A percentile compares a stretch with the other conserved stretches of the same genome.
phyloP scores from a whole-genome alignment of 2,797 vertebrate genomes.

The Halcyon chelicuti region DNA sequence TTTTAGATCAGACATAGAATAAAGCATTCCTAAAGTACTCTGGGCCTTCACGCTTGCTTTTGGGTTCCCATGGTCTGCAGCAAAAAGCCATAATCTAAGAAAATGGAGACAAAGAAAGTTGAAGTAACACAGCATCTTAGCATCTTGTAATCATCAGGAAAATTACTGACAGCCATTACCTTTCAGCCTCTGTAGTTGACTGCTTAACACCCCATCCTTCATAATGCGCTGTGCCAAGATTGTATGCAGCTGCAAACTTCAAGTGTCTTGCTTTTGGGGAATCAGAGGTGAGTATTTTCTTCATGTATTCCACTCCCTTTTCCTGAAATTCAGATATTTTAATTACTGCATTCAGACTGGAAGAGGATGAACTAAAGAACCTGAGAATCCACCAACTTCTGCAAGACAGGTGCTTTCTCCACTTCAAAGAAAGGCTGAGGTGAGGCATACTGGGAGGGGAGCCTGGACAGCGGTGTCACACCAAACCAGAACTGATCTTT shows the following conservation, averaged over 20 bases:
- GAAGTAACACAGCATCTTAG: not conserved
- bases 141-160: not conserved
- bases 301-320: slow-evolving; percentile 82
- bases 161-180: slow-evolving; percentile 59
- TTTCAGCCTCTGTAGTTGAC: slow-evolving; percentile 81
- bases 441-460: not conserved
- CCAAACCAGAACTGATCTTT: not conserved
- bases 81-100: slow-evolving; percentile 82
- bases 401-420: not conserved
- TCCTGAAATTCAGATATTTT: slow-evolving; percentile 64
- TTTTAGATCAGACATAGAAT: slow-evolving; percentile 75
- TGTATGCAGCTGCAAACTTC: slow-evolving; percentile 82
- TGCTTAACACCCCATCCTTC: slow-evolving; percentile 79
- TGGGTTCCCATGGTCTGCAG: slow-evolving; percentile 84
- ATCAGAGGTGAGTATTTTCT: slow-evolving; percentile 76
- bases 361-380: not conserved
- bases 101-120: not conserved
- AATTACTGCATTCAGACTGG: not conserved
- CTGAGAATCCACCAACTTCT: not conserved
- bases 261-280: slow-evolving; percentile 73
- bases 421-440: not conserved
- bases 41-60: slow-evolving; percentile 84
- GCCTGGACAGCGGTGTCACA: not conserved
- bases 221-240: slow-evolving; percentile 82
- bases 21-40: slow-evolving; percentile 82